A percentile compares a stretch with the other conserved stretches of the same genome.
Evolutionary conservation across 2,888 invertebrate species (phyloP).

Genomic region (Tuberolachnus salignus): DNA sequence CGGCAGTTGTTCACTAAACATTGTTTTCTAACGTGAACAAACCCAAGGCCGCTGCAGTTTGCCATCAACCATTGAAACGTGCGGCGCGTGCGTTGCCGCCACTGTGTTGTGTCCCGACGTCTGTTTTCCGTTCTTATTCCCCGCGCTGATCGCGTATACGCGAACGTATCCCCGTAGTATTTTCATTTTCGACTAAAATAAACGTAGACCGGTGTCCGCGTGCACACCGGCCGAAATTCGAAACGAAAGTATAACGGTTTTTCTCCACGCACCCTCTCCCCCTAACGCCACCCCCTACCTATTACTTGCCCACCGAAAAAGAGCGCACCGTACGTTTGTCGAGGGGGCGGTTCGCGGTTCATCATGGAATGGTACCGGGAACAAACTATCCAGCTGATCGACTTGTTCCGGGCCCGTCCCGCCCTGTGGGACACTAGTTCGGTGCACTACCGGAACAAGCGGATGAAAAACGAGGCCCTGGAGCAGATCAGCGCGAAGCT

Average conservation of each 20-base stretch:
- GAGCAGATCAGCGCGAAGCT: slow-evolving; percentile 51
- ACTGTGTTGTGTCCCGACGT: not conserved
- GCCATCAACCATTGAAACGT: slow-evolving; percentile 48
- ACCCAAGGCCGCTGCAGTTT: slow-evolving; percentile 54
- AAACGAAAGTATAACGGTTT: slow-evolving; percentile 21
- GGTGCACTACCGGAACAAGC: slow-evolving; percentile 54
- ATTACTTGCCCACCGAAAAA: not conserved
- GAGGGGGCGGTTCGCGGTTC: not conserved
- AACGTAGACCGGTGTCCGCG: not conserved
- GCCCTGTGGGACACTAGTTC: slow-evolving; percentile 56
- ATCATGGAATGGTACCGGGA: slow-evolving; percentile 53
- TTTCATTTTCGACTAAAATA: too few relatives aligned
- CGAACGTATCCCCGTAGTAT: not conserved
- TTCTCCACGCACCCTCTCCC: not conserved
- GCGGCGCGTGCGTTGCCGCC: slow-evolving; percentile 15
- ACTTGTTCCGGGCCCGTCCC: slow-evolving; percentile 46
- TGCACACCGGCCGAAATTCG: not conserved
- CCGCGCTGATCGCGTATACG: not conserved
- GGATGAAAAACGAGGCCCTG: slow-evolving; percentile 49
- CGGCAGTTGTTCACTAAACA: slow-evolving; percentile 56
- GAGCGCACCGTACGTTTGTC: not conserved
- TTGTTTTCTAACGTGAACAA: slow-evolving; percentile 56
- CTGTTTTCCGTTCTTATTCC: not conserved
- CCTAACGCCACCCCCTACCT: too few relatives aligned
- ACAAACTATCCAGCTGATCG: slow-evolving; percentile 52